Evolutionary conservation across 2,797 vertebrate genomes (phyloP).

Genomic region (Manis javanica): DNA sequence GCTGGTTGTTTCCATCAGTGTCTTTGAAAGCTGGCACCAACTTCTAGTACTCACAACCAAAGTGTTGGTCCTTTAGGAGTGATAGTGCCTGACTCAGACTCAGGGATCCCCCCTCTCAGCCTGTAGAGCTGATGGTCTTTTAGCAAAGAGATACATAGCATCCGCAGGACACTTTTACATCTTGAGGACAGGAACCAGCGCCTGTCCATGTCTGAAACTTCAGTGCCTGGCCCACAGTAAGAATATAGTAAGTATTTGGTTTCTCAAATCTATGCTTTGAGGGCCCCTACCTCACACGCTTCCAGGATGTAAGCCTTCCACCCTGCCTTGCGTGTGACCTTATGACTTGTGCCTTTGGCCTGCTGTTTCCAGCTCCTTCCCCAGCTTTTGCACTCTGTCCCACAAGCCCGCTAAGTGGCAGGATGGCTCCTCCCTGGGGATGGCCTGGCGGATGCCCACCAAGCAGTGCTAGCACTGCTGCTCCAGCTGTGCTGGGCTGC

Average conservation of each 20-base stretch:
- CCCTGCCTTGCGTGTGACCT: accelerated
- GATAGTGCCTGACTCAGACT: too few species aligned
- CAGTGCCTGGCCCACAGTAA: too few species aligned
- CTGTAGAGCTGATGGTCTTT: too few species aligned
- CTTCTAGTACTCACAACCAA: background rate
- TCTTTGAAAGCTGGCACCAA: background rate
- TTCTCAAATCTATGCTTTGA: too few species aligned
- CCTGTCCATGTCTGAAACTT: too few species aligned
- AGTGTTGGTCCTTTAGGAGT: background rate
- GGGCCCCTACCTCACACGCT: too few species aligned
- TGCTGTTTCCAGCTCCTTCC: background rate
- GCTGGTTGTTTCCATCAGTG: background rate
- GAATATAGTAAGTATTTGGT: too few species aligned
- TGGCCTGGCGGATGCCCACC: background rate
- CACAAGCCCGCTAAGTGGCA: background rate
- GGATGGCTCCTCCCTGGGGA: background rate
- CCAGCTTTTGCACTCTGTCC: background rate
- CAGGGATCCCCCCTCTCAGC: too few species aligned
- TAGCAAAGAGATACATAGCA: too few species aligned
- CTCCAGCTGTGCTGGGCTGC: background rate
- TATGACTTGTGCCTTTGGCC: background rate
- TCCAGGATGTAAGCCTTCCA: too few species aligned
- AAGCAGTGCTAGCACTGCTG: background rate
- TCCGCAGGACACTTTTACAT: too few species aligned
- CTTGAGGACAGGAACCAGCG: too few species aligned